Conservation (phyloP, 2,888 invertebrate genomes). For the Netelia inedita region DNA sequence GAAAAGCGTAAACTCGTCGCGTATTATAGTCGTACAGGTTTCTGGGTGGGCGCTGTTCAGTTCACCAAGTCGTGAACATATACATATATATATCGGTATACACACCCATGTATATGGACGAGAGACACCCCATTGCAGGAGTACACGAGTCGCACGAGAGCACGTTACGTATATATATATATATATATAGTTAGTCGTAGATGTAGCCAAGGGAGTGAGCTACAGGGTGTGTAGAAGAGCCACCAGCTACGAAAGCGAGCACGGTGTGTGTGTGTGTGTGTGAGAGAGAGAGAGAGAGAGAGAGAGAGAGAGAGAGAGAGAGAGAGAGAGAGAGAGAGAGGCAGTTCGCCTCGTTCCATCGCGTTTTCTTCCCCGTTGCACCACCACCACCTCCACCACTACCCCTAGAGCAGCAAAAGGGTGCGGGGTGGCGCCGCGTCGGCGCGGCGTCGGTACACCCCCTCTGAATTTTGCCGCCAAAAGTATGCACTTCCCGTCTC, state of each 20-base stretch:
- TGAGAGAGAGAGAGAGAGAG: slow-evolving; percentile 13
- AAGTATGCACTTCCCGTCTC: slow-evolving; percentile 79
- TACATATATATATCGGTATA: background rate
- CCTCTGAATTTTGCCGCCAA: slow-evolving; percentile 77
- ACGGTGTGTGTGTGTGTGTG: too few relatives aligned
- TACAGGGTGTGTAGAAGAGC: slow-evolving; percentile 34
- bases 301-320: slow-evolving; percentile 16
- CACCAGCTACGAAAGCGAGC: slow-evolving; percentile 53
- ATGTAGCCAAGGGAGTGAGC: slow-evolving; percentile 43
- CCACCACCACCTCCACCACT: slow-evolving; percentile 20
- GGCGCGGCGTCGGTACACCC: slow-evolving; percentile 67
- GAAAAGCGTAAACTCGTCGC: slow-evolving; percentile 53
- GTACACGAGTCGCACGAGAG: background rate
- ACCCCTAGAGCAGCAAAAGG: slow-evolving; percentile 18
- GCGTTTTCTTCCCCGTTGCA: slow-evolving; percentile 14
- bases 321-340: slow-evolving; percentile 16
- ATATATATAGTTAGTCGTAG: background rate
- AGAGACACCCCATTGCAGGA: background rate
- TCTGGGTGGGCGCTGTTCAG: slow-evolving; percentile 59
- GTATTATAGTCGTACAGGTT: slow-evolving; percentile 33
- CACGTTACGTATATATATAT: background rate
- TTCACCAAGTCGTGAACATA: slow-evolving; percentile 29
- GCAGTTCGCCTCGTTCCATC: slow-evolving; percentile 35
- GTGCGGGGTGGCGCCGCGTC: slow-evolving; percentile 68
- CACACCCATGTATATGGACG: background rate